phyloP scores from a whole-genome alignment of 2,888 invertebrate species.

The Timema cristinae region DNA sequence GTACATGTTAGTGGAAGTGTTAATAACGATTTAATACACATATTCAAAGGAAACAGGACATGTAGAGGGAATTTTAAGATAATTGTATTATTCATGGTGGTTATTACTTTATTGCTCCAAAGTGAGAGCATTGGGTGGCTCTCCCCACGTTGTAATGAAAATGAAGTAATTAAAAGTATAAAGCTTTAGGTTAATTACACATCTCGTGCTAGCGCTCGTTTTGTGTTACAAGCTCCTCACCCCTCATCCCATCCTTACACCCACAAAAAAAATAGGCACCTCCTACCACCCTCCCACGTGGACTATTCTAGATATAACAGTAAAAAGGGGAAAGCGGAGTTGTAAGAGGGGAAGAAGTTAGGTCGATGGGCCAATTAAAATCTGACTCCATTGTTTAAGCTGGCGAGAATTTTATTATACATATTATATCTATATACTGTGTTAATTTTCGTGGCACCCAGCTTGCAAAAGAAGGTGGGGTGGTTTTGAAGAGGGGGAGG shows the following conservation, averaged over 20 bases:
- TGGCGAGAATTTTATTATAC: constrained; percentile 12
- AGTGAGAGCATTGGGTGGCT: not conserved
- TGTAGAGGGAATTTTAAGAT: no score
- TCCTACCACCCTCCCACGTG: constrained; percentile 8
- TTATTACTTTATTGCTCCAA: no score
- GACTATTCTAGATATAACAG: constrained; percentile 17
- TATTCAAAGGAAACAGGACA: no score
- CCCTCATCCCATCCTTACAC: constrained; percentile 3
- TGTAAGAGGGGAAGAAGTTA: not conserved
- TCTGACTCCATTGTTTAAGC: constrained; percentile 1
- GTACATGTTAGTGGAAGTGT: no score
- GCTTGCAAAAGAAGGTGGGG: not conserved
- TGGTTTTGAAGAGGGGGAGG: no score
- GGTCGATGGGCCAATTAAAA: constrained; percentile 13
- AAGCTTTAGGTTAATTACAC: constrained; percentile 65
- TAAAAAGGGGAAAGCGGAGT: not conserved
- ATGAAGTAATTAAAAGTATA: constrained; percentile 74
- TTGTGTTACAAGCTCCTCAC: constrained; percentile 18
- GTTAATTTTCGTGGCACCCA: not conserved
- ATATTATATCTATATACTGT: constrained; percentile 9
- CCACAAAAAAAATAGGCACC: not conserved
- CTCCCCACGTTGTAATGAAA: constrained; percentile 46
- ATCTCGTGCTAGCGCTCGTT: constrained; percentile 21
- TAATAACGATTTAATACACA: no score
- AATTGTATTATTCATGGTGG: no score